phyloP scores from a whole-genome alignment of 2,797 vertebrate species.

The Pseudomugil tenellus region DNA sequence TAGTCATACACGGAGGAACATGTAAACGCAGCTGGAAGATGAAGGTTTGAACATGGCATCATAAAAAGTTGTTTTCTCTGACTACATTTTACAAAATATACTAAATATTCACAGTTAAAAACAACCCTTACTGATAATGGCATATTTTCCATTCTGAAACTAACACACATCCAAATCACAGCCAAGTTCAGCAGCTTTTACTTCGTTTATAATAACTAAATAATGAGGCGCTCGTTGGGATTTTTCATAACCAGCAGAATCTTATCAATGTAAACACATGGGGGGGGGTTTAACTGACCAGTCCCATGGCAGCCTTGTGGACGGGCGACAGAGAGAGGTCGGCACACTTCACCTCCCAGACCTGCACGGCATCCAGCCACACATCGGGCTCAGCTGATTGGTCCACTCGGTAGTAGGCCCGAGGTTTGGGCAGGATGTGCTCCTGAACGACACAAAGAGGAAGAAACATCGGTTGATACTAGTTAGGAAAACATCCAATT shows the following conservation, averaged over 20 bases:
- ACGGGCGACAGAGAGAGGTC: conserved; percentile 91
- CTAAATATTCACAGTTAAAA: too few species aligned
- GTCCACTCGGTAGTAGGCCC: conserved; percentile 87
- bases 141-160: conserved; percentile 10
- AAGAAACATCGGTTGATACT: neutral
- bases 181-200: conserved; percentile 52
- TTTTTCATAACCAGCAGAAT: conserved; percentile 38
- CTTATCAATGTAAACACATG: conserved; percentile 32
- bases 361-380: conserved; percentile 89
- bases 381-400: conserved; percentile 86
- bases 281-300: conserved; percentile 84
- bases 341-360: conserved; percentile 94
- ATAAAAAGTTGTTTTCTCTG: too few species aligned
- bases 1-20: too few species aligned
- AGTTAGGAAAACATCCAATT: neutral
- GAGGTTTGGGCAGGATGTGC: conserved; percentile 83
- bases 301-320: conserved; percentile 89
- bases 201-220: conserved; percentile 60
- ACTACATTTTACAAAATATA: neutral
- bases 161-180: conserved; percentile 4
- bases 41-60: too few species aligned
- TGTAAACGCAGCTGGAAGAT: too few species aligned
- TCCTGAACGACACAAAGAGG: conserved; percentile 73
- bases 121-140: too few species aligned
- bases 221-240: conserved; percentile 56